phyloP scores from a whole-genome alignment of 53 echinoderm and acorn worm species.

The Pentamera pediparva region DNA sequence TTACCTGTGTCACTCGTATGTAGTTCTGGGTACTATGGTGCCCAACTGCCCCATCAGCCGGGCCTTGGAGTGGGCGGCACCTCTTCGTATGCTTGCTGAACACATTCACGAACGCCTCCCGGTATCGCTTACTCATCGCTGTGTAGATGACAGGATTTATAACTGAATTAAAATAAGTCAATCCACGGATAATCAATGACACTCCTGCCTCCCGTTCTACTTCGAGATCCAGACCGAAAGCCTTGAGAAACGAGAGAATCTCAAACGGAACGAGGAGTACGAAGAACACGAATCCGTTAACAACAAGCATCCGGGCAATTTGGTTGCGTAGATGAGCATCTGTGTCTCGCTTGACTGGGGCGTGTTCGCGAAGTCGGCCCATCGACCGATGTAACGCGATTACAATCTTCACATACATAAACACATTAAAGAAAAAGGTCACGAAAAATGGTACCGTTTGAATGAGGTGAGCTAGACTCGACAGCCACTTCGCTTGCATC shows the following conservation, averaged over 20 bases:
- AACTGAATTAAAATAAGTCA: conserved; percentile 72
- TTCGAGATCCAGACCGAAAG: too few relatives aligned
- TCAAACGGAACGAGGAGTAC: conserved; percentile 34
- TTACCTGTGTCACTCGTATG: too few relatives aligned
- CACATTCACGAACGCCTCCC: conserved; percentile 64
- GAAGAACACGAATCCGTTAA: conserved; percentile 37
- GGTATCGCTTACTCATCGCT: conserved; percentile 62
- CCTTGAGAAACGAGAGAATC: conserved; percentile 28
- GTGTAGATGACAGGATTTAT: conserved; percentile 85
- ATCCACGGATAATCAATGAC: conserved; percentile 42
- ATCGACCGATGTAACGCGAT: conserved; percentile 51
- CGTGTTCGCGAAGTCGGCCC: conserved; percentile 46
- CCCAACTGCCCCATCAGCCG: too few relatives aligned
- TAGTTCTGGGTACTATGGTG: too few relatives aligned
- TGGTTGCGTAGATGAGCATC: conserved; percentile 30
- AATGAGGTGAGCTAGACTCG: conserved; percentile 38
- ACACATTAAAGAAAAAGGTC: conserved; percentile 44
- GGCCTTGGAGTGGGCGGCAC: too few relatives aligned
- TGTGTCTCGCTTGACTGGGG: conserved; percentile 42
- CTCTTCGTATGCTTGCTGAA: too few relatives aligned
- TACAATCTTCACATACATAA: conserved; percentile 55
- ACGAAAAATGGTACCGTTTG: conserved; percentile 70
- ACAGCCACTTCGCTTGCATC: conserved; percentile 18
- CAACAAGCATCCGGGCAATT: conserved; percentile 33
- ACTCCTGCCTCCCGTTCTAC: too few relatives aligned